Conservation (phyloP, 2,113 vertebrate species). For the Callaeas wilsoni region DNA sequence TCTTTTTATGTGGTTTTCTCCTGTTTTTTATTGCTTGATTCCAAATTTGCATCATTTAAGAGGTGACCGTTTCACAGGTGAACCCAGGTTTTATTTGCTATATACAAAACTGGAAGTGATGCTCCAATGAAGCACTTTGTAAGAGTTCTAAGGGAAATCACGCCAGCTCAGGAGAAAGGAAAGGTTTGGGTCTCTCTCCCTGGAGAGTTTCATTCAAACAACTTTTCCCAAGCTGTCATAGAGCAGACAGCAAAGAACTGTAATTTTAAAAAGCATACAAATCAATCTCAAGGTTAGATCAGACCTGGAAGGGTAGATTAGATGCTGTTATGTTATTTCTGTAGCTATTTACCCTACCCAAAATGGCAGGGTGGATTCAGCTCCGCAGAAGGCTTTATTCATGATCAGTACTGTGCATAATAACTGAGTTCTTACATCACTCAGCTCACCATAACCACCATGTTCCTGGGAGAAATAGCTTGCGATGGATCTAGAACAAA, state of each 20-base stretch:
- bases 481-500: not conserved
- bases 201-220: not conserved
- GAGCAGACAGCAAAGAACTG: not conserved
- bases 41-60: not conserved
- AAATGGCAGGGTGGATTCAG: not conserved
- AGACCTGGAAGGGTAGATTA: not conserved
- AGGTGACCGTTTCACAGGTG: not conserved
- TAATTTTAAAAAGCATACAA: not conserved
- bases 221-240: not conserved
- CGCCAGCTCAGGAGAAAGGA: accelerated
- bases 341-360: not conserved
- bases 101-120: not conserved
- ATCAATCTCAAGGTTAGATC: not conserved
- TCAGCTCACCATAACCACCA: not conserved
- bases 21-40: not conserved
- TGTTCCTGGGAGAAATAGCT: not conserved
- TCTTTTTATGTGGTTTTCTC: not conserved
- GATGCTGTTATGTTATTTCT: not conserved
- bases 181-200: not conserved
- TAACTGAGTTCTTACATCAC: not conserved
- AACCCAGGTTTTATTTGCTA: not conserved
- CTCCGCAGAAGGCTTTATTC: not conserved
- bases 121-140: not conserved
- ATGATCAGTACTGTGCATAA: not conserved
- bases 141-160: not conserved